Conservation (phyloP, 2,797 vertebrate species). For the Poeciliopsis infans region DNA sequence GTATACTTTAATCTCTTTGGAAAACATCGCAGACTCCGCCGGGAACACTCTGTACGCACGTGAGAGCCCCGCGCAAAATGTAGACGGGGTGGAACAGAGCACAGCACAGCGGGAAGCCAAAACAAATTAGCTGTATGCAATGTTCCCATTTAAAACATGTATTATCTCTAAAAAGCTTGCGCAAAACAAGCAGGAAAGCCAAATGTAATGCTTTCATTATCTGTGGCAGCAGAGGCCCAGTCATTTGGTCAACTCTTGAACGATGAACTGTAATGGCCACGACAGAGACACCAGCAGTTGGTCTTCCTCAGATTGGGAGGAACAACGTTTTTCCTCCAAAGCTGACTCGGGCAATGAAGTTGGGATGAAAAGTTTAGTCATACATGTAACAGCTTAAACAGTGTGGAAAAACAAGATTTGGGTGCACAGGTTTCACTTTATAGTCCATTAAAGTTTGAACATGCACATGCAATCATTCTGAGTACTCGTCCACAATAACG, state of each 20-base stretch:
- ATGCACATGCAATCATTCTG: background rate
- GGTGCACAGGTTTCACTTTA: background rate
- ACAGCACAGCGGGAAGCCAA: background rate
- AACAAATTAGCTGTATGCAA: background rate
- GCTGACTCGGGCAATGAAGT: background rate
- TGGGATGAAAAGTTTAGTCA: background rate
- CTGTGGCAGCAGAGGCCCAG: background rate
- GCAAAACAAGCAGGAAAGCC: background rate
- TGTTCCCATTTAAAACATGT: background rate
- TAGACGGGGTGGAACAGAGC: background rate
- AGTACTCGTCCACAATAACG: background rate
- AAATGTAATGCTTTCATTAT: background rate
- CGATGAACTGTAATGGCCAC: background rate
- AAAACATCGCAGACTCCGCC: constrained; percentile 23
- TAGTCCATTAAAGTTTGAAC: background rate
- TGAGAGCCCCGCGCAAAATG: background rate
- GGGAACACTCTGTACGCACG: constrained; percentile 21
- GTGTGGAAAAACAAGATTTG: background rate
- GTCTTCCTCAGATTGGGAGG: background rate
- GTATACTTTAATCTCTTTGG: constrained; percentile 41
- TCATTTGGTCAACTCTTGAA: background rate
- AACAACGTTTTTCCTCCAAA: background rate
- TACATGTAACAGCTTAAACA: background rate
- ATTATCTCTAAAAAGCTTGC: background rate
- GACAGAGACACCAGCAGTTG: background rate